These are phyloP conservation scores for Ploceus nigricollis DNA, from an alignment of 2,113 vertebrate genomes.

Conservation along the genomic window DNA sequence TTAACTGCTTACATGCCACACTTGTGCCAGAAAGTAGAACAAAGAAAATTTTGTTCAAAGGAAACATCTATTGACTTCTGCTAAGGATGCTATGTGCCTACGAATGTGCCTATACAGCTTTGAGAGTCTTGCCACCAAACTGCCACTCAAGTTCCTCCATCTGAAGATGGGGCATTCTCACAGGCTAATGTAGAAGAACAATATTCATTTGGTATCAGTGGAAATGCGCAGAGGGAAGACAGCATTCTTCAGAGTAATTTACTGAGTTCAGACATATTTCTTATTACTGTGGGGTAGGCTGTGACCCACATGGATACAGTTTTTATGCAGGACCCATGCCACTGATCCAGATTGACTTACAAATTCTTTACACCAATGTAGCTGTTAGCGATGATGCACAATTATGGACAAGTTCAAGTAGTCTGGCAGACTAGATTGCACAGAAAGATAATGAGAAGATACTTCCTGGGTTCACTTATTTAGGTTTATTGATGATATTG, in stretches of 20 bases:
- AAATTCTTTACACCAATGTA: background rate
- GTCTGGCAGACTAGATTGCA: background rate
- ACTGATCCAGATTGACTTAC: background rate
- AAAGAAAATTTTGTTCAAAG: background rate
- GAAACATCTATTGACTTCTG: background rate
- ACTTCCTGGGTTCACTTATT: background rate
- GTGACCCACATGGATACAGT: background rate
- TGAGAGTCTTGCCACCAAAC: background rate
- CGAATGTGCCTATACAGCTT: background rate
- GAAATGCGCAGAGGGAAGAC: background rate
- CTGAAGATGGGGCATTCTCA: background rate
- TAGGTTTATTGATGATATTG: background rate
- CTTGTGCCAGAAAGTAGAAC: background rate
- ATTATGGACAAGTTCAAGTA: background rate
- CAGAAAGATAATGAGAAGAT: background rate
- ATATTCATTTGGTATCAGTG: background rate
- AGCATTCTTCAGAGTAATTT: background rate
- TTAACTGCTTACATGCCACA: background rate
- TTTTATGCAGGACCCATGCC: background rate
- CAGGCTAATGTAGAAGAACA: background rate
- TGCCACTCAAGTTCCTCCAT: background rate
- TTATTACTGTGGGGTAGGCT: background rate
- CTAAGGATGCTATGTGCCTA: background rate
- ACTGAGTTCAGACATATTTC: background rate
- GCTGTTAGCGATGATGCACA: background rate